Conservation (phyloP, 2,888 invertebrate species). For the Amphipyra tragopoginis region DNA sequence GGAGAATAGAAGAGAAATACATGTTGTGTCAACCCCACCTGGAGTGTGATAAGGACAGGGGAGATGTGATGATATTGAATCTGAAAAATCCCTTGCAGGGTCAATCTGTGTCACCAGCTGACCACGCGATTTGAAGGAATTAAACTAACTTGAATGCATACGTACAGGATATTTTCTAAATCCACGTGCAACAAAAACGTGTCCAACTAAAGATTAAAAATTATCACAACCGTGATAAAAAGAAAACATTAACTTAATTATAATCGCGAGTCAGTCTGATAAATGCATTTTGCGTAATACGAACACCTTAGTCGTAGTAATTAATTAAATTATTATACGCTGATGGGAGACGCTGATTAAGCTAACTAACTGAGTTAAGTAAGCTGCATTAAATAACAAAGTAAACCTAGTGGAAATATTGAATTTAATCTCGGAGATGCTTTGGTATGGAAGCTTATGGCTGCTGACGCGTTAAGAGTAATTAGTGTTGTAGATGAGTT, state of each 20-base stretch:
- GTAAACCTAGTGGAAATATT: constrained; percentile 32
- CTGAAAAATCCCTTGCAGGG: no score
- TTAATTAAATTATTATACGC: constrained; percentile 43
- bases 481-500: constrained; percentile 21
- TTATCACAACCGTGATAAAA: constrained; percentile 29
- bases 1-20: no score
- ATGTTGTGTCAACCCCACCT: no score
- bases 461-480: constrained; percentile 16
- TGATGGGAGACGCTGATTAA: constrained; percentile 46
- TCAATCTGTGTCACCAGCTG: no score
- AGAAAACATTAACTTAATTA: constrained; percentile 40
- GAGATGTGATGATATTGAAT: no score
- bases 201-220: constrained; percentile 18
- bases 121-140: no score
- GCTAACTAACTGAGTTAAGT: constrained; percentile 29
- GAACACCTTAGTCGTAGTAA: constrained; percentile 25
- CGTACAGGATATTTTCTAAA: not conserved
- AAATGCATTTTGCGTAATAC: constrained; percentile 48
- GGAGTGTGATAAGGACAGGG: no score
- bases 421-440: constrained; percentile 24
- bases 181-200: constrained; percentile 27
- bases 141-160: no score
- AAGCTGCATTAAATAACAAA: constrained; percentile 37
- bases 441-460: constrained; percentile 19
- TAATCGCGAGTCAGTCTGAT: constrained; percentile 23